These are phyloP conservation scores for Plectropomus leopardus DNA, from an alignment of 2,113 vertebrate species.

Conservation along the genomic window DNA sequence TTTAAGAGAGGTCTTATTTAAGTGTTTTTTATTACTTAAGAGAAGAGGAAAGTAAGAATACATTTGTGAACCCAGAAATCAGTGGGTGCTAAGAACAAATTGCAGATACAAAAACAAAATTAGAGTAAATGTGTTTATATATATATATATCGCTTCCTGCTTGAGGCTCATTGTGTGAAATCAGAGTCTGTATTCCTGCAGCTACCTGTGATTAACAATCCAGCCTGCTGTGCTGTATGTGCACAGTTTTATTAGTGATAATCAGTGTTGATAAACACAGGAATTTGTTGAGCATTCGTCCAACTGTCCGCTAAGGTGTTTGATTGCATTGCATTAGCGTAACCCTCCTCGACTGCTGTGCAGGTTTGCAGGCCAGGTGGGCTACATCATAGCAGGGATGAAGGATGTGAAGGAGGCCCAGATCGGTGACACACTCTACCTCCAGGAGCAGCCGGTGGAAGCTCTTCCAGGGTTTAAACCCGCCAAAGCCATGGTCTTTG, in stretches of 20 bases:
- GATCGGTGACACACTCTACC: constrained; percentile 96
- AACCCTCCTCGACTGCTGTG: constrained; percentile 28
- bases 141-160: too few relatives aligned
- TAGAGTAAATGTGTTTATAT: too few relatives aligned
- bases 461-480: constrained; percentile 95
- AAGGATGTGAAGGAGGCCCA: constrained; percentile 98
- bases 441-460: constrained; percentile 91
- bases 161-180: not conserved
- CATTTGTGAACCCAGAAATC: too few relatives aligned
- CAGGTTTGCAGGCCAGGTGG: constrained; percentile 97
- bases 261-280: not conserved
- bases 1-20: too few relatives aligned
- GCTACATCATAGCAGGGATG: constrained; percentile 96
- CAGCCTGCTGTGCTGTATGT: not conserved
- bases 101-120: too few relatives aligned
- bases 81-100: too few relatives aligned
- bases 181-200: not conserved
- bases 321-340: not conserved
- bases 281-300: not conserved
- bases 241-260: not conserved
- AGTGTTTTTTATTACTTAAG: too few relatives aligned
- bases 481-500: constrained; percentile 91
- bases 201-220: not conserved
- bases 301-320: constrained; percentile 1
- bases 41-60: too few relatives aligned